phyloP scores from a whole-genome alignment of 2,797 vertebrate species.

The Diplodus puntazzo region DNA sequence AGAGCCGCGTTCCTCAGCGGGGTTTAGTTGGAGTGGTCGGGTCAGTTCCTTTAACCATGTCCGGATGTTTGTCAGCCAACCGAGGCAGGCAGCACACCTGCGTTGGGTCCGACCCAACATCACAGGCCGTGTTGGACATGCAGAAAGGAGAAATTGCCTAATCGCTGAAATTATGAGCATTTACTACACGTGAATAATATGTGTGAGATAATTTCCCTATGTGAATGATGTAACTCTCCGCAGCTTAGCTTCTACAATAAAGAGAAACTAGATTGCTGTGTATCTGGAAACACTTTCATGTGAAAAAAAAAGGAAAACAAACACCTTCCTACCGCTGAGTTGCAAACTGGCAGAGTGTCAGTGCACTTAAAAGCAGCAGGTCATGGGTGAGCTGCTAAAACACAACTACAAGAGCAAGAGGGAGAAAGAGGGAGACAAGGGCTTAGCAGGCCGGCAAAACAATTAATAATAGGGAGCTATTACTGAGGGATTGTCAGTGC shows the following conservation, averaged over 20 bases:
- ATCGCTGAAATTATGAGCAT: constrained; percentile 42
- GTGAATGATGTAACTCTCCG: constrained; percentile 9
- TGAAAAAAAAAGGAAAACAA: constrained; percentile 29
- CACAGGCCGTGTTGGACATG: constrained; percentile 25
- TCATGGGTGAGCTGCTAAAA: constrained; percentile 62
- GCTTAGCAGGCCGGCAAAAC: constrained; percentile 84
- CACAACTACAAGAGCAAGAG: constrained; percentile 39
- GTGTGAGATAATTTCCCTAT: constrained; percentile 29
- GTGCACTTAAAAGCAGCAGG: constrained; percentile 46
- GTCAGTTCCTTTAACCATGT: constrained; percentile 66
- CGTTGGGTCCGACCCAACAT: constrained; percentile 36
- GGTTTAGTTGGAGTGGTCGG: constrained; percentile 36
- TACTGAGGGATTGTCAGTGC: constrained; percentile 85
- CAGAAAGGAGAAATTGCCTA: constrained; percentile 35
- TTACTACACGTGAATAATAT: constrained; percentile 17
- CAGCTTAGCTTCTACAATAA: not conserved
- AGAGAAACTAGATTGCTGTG: constrained; percentile 3
- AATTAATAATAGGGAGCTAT: constrained; percentile 90
- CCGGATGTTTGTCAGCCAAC: constrained; percentile 71
- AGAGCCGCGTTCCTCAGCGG: constrained; percentile 47
- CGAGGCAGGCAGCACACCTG: constrained; percentile 65
- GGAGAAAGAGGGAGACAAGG: constrained; percentile 54
- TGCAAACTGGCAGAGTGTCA: constrained; percentile 46
- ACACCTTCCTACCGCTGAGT: constrained; percentile 8
- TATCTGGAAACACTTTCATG: constrained; percentile 46